Evolutionary conservation across 2,797 vertebrate species (phyloP), one percentile per base, ranked within the genome.

Genomic region (Parauchenoglanis ngamensis): DNA sequence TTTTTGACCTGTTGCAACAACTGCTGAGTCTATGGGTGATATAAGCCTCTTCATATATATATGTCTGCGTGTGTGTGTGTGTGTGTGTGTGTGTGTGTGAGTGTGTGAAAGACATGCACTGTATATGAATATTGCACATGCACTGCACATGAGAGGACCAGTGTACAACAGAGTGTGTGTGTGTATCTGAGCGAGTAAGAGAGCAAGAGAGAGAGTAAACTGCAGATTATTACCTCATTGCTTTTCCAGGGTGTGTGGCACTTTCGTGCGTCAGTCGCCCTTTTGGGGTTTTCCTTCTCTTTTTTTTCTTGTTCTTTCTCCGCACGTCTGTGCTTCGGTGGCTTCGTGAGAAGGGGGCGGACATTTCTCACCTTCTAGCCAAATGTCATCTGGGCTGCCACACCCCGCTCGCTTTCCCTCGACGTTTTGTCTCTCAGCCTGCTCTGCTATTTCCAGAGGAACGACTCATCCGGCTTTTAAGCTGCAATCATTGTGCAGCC

Each of bases 321-420:
- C 67, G 68, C 88, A 89, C 61, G 89, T 90, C 85, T 89, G 83
- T 68, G 85, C 75, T 88, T 90, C 88, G 83, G 90, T 91, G 92
- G 86, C 89, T 86, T 83, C 68, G 75, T 87, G 87, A 88, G 81
- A 67, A 77, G 84, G 88, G 91, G 92, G 86, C 83, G 91, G 91
- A 91, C 90, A 93, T 92, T 94, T 95, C 93, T 95, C 94, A 95
- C 95, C 94, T 95, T 94, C 91, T 91, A 92, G 89, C 92, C 93
- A 94, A 96, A 96, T 95, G 94, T 94, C 93, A 94, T 92, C 92
- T 87, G 78, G 79, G 28, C 79, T 40, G 87, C 87, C 88, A 90
- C 88, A 89, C 90, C 90, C 82, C 84, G 52, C 17, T 72, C n/a
- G 21, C 77, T 82, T 84, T 91, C 84, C 63, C 86, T 91, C 73